Evolutionary conservation across 2,113 vertebrate species (phyloP).

Genomic region (Psophia crepitans): DNA sequence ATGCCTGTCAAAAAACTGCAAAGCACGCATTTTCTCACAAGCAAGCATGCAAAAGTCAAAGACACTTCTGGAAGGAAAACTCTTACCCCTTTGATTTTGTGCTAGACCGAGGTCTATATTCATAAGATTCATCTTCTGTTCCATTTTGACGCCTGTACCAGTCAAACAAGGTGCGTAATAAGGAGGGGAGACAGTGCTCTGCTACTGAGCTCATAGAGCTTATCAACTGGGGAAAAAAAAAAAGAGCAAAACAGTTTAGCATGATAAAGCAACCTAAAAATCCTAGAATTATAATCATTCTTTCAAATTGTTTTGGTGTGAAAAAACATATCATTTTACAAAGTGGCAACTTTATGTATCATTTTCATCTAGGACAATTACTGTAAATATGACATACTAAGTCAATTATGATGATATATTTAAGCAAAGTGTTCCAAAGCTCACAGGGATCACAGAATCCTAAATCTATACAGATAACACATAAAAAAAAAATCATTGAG

Average conservation of each 20-base stretch:
- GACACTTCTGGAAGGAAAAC: not conserved
- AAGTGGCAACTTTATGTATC: not conserved
- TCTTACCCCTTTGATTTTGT: slow-evolving; percentile 96
- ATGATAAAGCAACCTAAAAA: not conserved
- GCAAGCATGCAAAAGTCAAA: not conserved
- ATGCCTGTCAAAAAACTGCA: not conserved
- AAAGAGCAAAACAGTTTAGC: not conserved
- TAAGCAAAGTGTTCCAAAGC: not conserved
- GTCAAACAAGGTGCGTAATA: slow-evolving; percentile 97
- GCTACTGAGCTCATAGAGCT: slow-evolving; percentile 99
- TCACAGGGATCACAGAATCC: not conserved
- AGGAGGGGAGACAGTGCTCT: slow-evolving; percentile 99
- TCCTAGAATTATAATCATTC: not conserved
- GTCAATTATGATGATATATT: not conserved
- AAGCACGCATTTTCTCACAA: not conserved
- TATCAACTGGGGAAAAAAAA: slow-evolving; percentile 84
- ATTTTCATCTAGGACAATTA: not conserved
- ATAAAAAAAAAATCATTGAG: not conserved
- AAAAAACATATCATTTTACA: not conserved
- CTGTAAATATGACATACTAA: not conserved
- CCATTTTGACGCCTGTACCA: slow-evolving; percentile 97
- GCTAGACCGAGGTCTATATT: slow-evolving; percentile 93
- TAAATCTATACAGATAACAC: not conserved
- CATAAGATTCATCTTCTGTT: slow-evolving; percentile 94
- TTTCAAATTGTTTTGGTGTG: not conserved